Evolutionary conservation across 2,888 invertebrate species (phyloP), one percentile per base, ranked within the genome.

Genomic region (Pemphredon lugubris): DNA sequence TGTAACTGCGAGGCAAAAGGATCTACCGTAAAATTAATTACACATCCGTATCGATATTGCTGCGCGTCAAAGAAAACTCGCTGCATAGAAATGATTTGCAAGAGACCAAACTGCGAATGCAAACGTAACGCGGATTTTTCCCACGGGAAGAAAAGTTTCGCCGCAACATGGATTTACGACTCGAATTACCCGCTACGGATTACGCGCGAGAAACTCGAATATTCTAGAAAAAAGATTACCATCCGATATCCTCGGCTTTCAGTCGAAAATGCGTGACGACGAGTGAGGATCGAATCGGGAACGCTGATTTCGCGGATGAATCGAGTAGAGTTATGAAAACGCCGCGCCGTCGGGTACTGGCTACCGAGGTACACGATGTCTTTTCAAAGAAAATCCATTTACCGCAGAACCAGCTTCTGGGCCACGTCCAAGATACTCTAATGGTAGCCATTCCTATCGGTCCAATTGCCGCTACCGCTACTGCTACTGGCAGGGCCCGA

Each of bases 301-400:
- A 58, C 54, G 75, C 70, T 73, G 81, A 82, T 80, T 77, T 73
- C 69, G 70, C 77, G 71, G 69, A 61, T 68, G 71, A 81, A 74
- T 79, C 75, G 77, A 64, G 60, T 55, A 48, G 72, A 83, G 80
- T 86, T 86, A 86, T 86, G 86, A 84, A 84, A 86, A 82, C 78
- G 72, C 72, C 78, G 80, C 78, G 72, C 72, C 78, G 80, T 79
- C 61, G 54, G 55, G 30, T 32, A 39, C 68, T 67, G 50, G 51
- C 63, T 67, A 67, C 54, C 63, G 53, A 26, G 45, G 50, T 74
- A 71, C 71, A 58, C 80, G 73, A 63, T 72, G 73, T 78, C 79
- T 84, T n/a, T 84, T 86, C 77, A 85, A 81, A 81, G 84, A 81
- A 86, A 83, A 83, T 83, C 85, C 84, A 86, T 86, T 86, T 84